phyloP scores from a whole-genome alignment of 2,113 vertebrate genomes.

The Plecturocebus donacophilus region DNA sequence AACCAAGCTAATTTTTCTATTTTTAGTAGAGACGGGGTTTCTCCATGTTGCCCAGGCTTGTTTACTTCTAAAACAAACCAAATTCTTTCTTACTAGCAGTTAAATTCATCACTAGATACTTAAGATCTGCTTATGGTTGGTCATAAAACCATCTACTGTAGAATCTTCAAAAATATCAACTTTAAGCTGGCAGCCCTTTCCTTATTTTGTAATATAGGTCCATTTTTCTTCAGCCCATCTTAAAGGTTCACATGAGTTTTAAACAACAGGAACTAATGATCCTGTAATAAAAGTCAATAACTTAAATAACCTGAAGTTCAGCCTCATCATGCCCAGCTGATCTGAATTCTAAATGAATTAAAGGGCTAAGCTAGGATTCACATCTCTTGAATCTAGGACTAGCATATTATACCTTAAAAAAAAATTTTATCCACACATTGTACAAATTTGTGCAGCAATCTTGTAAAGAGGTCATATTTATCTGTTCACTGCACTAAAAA shows the following conservation, averaged over 20 bases:
- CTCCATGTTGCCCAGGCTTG: too few species aligned
- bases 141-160: not conserved
- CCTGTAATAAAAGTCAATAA: not conserved
- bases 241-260: not conserved
- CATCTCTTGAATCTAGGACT: too few species aligned
- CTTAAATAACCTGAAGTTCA: not conserved
- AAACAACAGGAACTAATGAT: not conserved
- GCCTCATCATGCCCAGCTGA: not conserved
- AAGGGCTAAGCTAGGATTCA: too few species aligned
- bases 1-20: too few species aligned
- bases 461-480: not conserved
- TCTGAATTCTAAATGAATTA: not conserved
- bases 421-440: not conserved
- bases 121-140: not conserved
- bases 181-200: not conserved
- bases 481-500: too few species aligned
- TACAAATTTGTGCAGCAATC: not conserved
- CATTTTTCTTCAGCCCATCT: not conserved
- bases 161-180: not conserved
- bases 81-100: not conserved
- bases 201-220: not conserved
- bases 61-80: not conserved
- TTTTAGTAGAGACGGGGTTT: too few species aligned
- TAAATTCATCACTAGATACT: not conserved
- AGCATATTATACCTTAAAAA: too few species aligned